phyloP scores from a whole-genome alignment of 2,113 vertebrate species.

The Mus pahari region DNA sequence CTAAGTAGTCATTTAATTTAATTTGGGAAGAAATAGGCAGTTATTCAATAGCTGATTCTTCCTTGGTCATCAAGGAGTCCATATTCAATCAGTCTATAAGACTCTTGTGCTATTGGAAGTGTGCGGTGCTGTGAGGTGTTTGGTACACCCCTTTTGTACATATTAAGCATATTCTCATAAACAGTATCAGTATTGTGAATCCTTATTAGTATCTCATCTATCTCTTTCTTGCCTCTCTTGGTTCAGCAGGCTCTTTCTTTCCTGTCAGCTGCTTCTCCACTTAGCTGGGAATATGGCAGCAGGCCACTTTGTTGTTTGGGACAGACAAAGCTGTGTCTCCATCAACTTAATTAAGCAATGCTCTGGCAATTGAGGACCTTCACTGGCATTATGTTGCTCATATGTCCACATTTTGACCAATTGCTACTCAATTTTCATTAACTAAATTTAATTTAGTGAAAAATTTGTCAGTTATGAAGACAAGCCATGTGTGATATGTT shows the following conservation, averaged over 20 bases:
- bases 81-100: neutral
- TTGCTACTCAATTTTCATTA: no score
- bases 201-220: neutral
- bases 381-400: neutral
- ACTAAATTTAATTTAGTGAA: no score
- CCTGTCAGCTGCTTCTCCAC: neutral
- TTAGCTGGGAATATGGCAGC: neutral
- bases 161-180: neutral
- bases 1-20: conserved; percentile 25
- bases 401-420: neutral
- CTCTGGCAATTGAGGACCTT: neutral
- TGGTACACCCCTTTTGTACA: neutral
- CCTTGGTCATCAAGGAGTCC: neutral
- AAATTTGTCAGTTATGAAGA: no score
- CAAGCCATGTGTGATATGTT: no score
- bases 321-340: neutral
- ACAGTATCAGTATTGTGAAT: neutral
- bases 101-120: neutral
- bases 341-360: neutral
- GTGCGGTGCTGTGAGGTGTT: neutral
- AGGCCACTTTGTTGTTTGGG: neutral
- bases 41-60: conserved; percentile 8
- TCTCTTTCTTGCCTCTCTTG: conserved; percentile 18
- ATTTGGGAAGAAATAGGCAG: conserved; percentile 14
- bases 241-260: neutral